Conservation (phyloP, 2,888 invertebrate genomes). For the Epirrita christyi region DNA sequence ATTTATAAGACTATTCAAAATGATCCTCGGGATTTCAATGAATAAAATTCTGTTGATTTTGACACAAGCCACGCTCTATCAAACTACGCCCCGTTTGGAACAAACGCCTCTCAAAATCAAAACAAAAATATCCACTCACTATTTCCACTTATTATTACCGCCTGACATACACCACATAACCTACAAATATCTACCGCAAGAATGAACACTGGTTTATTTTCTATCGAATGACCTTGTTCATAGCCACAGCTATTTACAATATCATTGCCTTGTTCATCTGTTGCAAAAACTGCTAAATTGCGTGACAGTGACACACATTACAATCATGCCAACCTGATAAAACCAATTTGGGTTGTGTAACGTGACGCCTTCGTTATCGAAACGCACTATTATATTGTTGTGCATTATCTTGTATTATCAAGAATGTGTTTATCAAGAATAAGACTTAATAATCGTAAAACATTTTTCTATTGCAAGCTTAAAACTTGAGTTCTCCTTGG, state of each 20-base stretch:
- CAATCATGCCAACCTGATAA: conserved; percentile 20
- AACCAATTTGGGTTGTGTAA: conserved; percentile 8
- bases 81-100: too few species aligned
- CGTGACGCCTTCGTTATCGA: conserved; percentile 12
- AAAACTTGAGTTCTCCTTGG: background rate
- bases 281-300: background rate
- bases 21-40: too few species aligned
- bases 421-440: background rate
- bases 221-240: conserved; percentile 7
- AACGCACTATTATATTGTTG: background rate
- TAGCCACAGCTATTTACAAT: too few species aligned
- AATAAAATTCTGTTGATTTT: too few species aligned
- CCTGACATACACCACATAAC: conserved; percentile 8
- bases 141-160: background rate
- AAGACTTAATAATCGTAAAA: too few species aligned
- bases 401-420: conserved; percentile 2
- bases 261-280: conserved; percentile 5
- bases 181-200: background rate
- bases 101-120: background rate
- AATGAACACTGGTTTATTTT: background rate
- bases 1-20: too few species aligned
- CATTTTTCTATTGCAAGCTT: too few species aligned
- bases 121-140: background rate
- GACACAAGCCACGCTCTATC: too few species aligned
- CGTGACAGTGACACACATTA: conserved; percentile 15